phyloP scores from a whole-genome alignment of 1,140 invertebrate genomes.

The Zaprionus inermis region DNA sequence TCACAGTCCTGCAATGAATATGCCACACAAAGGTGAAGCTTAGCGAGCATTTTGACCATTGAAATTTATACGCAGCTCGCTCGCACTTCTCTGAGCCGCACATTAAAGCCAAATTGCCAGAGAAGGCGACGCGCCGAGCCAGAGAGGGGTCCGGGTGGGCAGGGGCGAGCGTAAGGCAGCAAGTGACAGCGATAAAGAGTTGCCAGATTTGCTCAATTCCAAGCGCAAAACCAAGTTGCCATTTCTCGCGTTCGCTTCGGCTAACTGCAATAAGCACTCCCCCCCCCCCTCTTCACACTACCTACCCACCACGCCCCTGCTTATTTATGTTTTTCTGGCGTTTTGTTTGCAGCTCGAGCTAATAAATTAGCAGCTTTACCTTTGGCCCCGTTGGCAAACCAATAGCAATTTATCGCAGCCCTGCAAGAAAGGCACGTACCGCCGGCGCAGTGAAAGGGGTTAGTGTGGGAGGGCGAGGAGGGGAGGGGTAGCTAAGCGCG shows the following conservation, averaged over 20 bases:
- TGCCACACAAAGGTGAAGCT: slow-evolving; percentile 51
- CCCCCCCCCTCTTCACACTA: background rate
- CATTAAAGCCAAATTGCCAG: slow-evolving; percentile 62
- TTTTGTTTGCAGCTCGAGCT: slow-evolving; percentile 73
- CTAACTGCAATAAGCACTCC: slow-evolving; percentile 5
- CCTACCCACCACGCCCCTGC: slow-evolving; percentile 1
- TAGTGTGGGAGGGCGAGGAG: background rate
- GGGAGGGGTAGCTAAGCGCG: slow-evolving; percentile 5
- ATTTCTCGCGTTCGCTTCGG: slow-evolving; percentile 47
- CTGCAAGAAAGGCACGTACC: slow-evolving; percentile 71
- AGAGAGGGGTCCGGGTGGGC: too few species aligned
- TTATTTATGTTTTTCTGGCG: slow-evolving; percentile 71
- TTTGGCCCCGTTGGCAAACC: slow-evolving; percentile 69
- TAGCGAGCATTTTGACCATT: slow-evolving; percentile 71
- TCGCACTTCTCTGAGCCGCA: slow-evolving; percentile 25
- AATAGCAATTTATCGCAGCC: slow-evolving; percentile 78
- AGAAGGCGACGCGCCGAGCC: background rate
- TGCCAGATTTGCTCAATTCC: slow-evolving; percentile 36
- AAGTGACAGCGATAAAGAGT: slow-evolving; percentile 9
- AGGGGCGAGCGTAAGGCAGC: background rate
- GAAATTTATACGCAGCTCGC: slow-evolving; percentile 72
- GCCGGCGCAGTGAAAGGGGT: background rate
- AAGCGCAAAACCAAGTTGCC: slow-evolving; percentile 27
- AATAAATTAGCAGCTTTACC: slow-evolving; percentile 81
- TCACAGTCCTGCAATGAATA: slow-evolving; percentile 26